These are phyloP conservation scores for Pimephales promelas DNA, from an alignment of 2,113 vertebrate species.

Conservation along the genomic window DNA sequence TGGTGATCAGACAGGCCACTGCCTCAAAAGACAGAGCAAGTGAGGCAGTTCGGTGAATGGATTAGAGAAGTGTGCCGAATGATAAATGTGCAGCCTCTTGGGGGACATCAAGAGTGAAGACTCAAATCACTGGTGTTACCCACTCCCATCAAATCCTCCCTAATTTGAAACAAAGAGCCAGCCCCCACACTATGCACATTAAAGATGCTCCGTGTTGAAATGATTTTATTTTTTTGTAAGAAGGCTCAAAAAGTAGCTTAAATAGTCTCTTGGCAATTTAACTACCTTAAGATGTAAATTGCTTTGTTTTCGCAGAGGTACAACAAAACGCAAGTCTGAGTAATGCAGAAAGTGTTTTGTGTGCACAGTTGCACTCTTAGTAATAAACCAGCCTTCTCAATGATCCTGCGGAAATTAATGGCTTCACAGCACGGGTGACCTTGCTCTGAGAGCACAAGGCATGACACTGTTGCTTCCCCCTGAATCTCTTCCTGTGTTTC, in stretches of 20 bases:
- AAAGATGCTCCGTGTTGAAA: neutral
- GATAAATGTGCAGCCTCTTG: slow-evolving; percentile 6
- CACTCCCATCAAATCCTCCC: slow-evolving; percentile 30
- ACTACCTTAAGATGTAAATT: neutral
- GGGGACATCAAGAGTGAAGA: neutral
- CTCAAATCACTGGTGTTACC: neutral
- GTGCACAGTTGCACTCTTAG: neutral
- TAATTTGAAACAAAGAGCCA: slow-evolving; percentile 14
- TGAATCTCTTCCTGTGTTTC: neutral
- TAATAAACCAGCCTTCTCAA: slow-evolving; percentile 26
- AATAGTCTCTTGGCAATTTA: neutral
- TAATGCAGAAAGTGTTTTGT: neutral
- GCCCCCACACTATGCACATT: neutral
- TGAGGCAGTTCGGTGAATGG: neutral
- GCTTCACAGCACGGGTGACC: slow-evolving; percentile 31
- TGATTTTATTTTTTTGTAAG: neutral
- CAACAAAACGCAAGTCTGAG: neutral
- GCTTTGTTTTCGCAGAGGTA: neutral
- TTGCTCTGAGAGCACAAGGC: slow-evolving; percentile 24
- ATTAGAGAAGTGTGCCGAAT: slow-evolving; percentile 7
- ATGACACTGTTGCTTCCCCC: neutral
- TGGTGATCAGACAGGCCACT: slow-evolving; percentile 30
- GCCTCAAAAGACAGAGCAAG: neutral
- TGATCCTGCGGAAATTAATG: slow-evolving; percentile 35
- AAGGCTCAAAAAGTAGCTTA: neutral